Percentiles rank a stretch among this genome's conserved stretches.
Evolutionary conservation across 2,888 invertebrate species (phyloP).

Genomic region (Melanchra persicariae): DNA sequence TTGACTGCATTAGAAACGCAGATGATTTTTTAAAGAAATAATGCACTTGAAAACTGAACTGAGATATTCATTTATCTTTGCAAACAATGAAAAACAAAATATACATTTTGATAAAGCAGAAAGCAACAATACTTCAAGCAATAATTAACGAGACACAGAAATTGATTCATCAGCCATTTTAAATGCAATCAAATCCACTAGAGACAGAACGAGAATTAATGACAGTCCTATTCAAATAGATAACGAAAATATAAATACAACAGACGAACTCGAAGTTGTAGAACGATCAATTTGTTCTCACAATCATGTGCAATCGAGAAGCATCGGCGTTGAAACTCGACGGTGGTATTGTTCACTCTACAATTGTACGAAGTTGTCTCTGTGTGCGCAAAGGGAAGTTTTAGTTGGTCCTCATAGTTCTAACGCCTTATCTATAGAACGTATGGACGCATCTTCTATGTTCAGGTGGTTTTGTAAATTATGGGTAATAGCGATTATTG

Average conservation of each 20-base stretch:
- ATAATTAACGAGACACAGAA: slow-evolving; percentile 10
- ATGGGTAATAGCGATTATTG: background rate
- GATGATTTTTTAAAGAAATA: background rate
- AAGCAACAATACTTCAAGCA: background rate
- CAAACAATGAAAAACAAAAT: background rate
- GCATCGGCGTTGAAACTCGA: slow-evolving; percentile 55
- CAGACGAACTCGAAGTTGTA: slow-evolving; percentile 48
- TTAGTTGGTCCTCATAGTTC: slow-evolving; percentile 57
- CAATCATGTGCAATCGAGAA: slow-evolving; percentile 66
- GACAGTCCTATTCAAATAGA: slow-evolving; percentile 49
- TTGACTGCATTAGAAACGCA: background rate
- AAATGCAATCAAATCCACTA: slow-evolving; percentile 46
- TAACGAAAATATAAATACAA: slow-evolving; percentile 39
- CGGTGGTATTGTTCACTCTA: slow-evolving; percentile 58
- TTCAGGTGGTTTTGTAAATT: slow-evolving; percentile 12
- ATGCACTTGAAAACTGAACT: background rate
- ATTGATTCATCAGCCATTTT: slow-evolving; percentile 26
- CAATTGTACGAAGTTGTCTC: slow-evolving; percentile 58
- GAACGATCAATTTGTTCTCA: slow-evolving; percentile 61
- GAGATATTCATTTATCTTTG: background rate
- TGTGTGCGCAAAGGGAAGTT: slow-evolving; percentile 55
- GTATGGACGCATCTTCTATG: slow-evolving; percentile 10
- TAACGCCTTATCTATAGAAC: slow-evolving; percentile 37
- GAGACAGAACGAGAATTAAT: slow-evolving; percentile 40
- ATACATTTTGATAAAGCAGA: slow-evolving; percentile 9